Conservation (phyloP, 2,113 vertebrate genomes). For the Psammodynastes pulverulentus region DNA sequence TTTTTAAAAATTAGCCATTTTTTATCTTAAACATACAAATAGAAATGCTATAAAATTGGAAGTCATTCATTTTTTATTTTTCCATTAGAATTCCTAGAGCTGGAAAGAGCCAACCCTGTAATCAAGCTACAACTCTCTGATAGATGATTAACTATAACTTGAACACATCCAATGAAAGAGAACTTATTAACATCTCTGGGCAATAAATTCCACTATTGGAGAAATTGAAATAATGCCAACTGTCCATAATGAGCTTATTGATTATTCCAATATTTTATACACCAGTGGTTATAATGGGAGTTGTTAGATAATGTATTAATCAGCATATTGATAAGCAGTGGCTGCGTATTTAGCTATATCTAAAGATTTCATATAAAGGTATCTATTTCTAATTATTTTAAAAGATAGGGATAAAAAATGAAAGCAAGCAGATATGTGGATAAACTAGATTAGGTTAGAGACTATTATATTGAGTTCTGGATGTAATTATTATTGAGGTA, state of each 20-base stretch:
- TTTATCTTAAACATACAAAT: slow-evolving; percentile 38
- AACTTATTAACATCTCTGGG: not conserved
- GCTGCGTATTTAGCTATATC: slow-evolving; percentile 14
- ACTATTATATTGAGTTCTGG: slow-evolving; percentile 48
- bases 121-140: not conserved
- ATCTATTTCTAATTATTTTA: slow-evolving; percentile 2
- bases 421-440: slow-evolving; percentile 40
- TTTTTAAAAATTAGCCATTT: slow-evolving; percentile 18
- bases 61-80: slow-evolving; percentile 17
- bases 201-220: not conserved
- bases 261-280: not conserved
- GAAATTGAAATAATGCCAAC: not conserved
- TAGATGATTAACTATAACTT: not conserved
- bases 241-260: slow-evolving; percentile 7
- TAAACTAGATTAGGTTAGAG: slow-evolving; percentile 35
- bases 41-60: slow-evolving; percentile 39
- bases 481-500: slow-evolving; percentile 52
- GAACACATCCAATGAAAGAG: not conserved
- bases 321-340: not conserved
- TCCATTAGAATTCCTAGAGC: not conserved
- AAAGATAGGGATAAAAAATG: not conserved
- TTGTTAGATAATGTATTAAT: slow-evolving; percentile 1
- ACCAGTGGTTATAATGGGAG: not conserved
- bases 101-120: not conserved
- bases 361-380: slow-evolving; percentile 32